Conservation (phyloP, 2,113 vertebrate genomes). For the Orcinus orca region DNA sequence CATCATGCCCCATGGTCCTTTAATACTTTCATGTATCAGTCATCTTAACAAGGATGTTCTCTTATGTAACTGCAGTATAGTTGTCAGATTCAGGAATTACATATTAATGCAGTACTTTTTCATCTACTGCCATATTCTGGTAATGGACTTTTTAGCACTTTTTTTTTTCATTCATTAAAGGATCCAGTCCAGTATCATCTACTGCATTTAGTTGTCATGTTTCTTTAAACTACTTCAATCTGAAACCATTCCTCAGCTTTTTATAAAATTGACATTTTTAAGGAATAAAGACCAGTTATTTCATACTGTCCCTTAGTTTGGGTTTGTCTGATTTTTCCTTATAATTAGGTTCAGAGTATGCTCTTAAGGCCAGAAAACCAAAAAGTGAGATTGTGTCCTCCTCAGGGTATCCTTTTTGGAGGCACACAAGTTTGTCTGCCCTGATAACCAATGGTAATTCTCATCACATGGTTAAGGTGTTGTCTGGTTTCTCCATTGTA, state of each 20-base stretch:
- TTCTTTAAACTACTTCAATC: slow-evolving; percentile 8
- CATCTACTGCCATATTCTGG: neutral
- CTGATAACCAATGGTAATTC: neutral
- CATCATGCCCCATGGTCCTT: neutral
- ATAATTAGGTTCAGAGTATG: neutral
- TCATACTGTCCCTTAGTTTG: neutral
- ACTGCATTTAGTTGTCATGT: neutral
- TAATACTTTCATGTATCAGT: neutral
- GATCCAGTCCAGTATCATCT: neutral
- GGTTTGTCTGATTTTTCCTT: neutral
- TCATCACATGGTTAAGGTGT: neutral
- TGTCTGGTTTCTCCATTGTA: neutral
- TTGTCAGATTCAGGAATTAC: neutral
- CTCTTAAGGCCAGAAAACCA: neutral
- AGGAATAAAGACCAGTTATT: neutral
- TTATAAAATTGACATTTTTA: slow-evolving; percentile 13
- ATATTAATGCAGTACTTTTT: neutral
- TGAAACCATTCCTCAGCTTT: neutral
- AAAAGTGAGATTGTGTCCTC: neutral
- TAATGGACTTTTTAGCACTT: neutral
- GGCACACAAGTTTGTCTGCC: neutral
- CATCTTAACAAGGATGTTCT: neutral
- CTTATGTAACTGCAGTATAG: neutral
- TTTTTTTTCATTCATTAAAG: neutral
- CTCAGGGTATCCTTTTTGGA: neutral